These are phyloP conservation scores for Lepidotrigona ventralis DNA, from an alignment of 1,140 invertebrate genomes.

Conservation along the genomic window DNA sequence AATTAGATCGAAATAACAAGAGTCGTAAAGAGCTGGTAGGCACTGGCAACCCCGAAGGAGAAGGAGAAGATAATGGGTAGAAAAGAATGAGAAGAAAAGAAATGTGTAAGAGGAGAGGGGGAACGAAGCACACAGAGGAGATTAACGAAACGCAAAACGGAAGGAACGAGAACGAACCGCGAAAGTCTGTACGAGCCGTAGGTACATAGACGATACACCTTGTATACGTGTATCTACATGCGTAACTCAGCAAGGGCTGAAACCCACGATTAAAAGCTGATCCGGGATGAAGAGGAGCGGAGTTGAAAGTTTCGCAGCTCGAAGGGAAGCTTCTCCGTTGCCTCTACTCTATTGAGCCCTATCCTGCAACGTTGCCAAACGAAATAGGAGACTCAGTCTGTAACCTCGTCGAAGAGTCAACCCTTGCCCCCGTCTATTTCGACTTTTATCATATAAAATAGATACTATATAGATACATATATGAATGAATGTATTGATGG, in stretches of 20 bases:
- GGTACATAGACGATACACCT: not conserved
- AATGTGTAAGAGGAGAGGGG: not conserved
- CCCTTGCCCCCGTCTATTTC: not conserved
- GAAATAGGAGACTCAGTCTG: conserved; percentile 35
- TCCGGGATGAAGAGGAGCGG: conserved; percentile 69
- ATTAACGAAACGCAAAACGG: not conserved
- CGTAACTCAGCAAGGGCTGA: conserved; percentile 5
- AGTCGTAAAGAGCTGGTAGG: not conserved
- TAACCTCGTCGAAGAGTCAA: conserved; percentile 43
- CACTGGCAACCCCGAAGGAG: conserved; percentile 3
- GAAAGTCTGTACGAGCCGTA: not conserved
- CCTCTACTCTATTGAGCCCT: not conserved
- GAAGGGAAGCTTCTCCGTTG: conserved; percentile 42
- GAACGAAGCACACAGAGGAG: not conserved
- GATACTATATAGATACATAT: too few species aligned
- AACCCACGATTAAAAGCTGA: conserved; percentile 75
- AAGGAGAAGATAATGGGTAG: conserved; percentile 29
- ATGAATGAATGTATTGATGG: too few species aligned
- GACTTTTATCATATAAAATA: too few species aligned
- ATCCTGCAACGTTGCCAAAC: not conserved
- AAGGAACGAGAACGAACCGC: conserved; percentile 10
- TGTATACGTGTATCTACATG: not conserved
- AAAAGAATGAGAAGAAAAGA: not conserved
- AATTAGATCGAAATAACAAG: not conserved
- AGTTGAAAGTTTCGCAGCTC: conserved; percentile 65